Conservation (phyloP, 2,113 vertebrate genomes). For the Vireo altiloquus region DNA sequence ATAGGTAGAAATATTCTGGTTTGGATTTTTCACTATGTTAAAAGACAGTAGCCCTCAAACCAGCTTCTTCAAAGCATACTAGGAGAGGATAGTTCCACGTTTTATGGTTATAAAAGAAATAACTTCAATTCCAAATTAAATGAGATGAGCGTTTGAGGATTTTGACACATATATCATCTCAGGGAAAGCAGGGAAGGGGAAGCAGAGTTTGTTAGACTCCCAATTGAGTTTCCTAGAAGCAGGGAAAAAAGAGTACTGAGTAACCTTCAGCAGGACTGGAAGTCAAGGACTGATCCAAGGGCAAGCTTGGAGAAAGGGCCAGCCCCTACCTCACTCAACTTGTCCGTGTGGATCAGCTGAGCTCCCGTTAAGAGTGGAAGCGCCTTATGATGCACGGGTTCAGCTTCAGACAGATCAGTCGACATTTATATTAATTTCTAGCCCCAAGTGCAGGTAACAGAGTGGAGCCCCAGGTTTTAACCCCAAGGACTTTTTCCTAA, state of each 20-base stretch:
- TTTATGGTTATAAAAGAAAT: neutral
- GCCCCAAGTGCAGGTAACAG: constrained; percentile 73
- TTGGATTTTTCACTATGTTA: neutral
- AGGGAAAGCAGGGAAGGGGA: constrained; percentile 38
- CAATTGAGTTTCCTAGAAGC: constrained; percentile 23
- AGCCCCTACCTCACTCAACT: constrained; percentile 82
- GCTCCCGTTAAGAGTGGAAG: constrained; percentile 80
- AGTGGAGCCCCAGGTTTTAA: constrained; percentile 79
- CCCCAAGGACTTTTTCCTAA: constrained; percentile 79
- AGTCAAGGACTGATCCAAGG: constrained; percentile 74
- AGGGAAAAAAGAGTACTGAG: constrained; percentile 38
- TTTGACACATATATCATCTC: neutral
- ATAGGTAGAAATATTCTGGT: constrained; percentile 22
- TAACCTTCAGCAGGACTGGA: constrained; percentile 62
- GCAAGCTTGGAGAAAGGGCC: constrained; percentile 73
- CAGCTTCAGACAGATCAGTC: constrained; percentile 79
- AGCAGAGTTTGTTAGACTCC: constrained; percentile 30
- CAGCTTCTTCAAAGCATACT: constrained; percentile 11
- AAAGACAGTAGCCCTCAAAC: neutral
- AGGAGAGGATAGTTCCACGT: neutral
- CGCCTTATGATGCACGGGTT: constrained; percentile 79
- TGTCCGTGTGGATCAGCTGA: constrained; percentile 80
- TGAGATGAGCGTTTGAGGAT: neutral
- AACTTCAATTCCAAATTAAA: constrained; percentile 22
- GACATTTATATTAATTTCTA: constrained; percentile 81